Base-by-base conservation (phyloP, 2,888 invertebrate genomes). In the Archaeoteleia sp. region DNA sequence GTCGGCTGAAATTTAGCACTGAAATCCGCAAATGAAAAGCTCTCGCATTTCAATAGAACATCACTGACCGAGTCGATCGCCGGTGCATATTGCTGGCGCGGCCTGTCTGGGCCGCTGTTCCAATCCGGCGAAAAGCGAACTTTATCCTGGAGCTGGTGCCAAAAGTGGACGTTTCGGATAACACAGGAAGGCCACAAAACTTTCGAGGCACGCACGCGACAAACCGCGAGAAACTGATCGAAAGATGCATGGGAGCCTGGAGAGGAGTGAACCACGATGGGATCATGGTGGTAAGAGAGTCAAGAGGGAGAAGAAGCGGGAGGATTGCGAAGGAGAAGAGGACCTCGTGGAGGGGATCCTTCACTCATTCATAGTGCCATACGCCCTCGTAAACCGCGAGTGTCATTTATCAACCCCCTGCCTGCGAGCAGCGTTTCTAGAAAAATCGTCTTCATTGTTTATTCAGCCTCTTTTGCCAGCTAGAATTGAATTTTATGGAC, bases 141-240 rank as follows among this genome's bases (percentile, higher is more conserved):
- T 60, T 42, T 51, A 57, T 61, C 53, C 20, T 10, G 53, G 34
- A 27, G 42, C 7, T 20, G 51, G 0, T 14, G 29, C 4, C 32
- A 51, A 58, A 57, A 57, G 62, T 40, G 15, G 15, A 12, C 17
- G 34, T 27, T 15, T 32, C 15, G 12, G 34, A 15, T 34, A 35
- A 2, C 57, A 48, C 53, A 30, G 30, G 9, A 37, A 29, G 32
- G 63, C n/a, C 45, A 65, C 58, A 39, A 14, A 30, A 61, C 65
- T 55, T 48, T 32, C 46, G 49, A 65, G 42, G 46, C 55, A 73
- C 77, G 73, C 75, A 74, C 77, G 76, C 74, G 70, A 73, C 74
- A 77, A 76, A 71, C 74, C 79, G 72, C 78, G 76, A 69, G 77
- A 77, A 78, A 80, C 80, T 80, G 76, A 78, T 71, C 78, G 76